phyloP scores from a whole-genome alignment of 1,140 invertebrate species.

The Drosophila subobscura region DNA sequence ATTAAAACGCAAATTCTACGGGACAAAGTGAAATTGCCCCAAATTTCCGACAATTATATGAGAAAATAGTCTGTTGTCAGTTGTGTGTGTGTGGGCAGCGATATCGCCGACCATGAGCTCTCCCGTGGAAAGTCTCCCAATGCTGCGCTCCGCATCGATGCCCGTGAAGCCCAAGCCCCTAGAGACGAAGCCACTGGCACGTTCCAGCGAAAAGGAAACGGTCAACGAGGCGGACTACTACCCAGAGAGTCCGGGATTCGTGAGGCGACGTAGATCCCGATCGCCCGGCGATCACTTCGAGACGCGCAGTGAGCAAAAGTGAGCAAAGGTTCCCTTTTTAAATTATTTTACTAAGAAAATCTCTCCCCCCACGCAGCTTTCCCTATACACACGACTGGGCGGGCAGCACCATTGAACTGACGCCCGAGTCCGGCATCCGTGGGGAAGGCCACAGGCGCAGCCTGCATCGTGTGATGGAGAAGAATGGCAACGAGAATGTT shows the following conservation, averaged over 20 bases:
- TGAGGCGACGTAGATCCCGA: slow-evolving; percentile 57
- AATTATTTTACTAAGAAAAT: neutral
- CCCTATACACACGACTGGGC: slow-evolving; percentile 73
- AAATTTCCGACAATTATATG: slow-evolving; percentile 63
- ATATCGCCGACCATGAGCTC: slow-evolving; percentile 5
- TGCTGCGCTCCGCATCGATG: slow-evolving; percentile 79
- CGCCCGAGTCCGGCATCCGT: slow-evolving; percentile 36
- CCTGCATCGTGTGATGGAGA: slow-evolving; percentile 76
- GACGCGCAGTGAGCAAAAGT: slow-evolving; percentile 78
- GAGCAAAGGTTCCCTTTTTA: slow-evolving; percentile 13
- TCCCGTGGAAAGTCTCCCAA: slow-evolving; percentile 37
- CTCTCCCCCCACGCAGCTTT: slow-evolving; percentile 36
- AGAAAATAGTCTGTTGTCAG: slow-evolving; percentile 30
- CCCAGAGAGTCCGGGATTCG: slow-evolving; percentile 71
- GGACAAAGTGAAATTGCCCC: slow-evolving; percentile 67
- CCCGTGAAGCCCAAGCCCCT: slow-evolving; percentile 75
- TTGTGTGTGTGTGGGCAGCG: slow-evolving; percentile 48
- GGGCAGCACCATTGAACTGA: slow-evolving; percentile 78
- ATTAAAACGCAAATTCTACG: slow-evolving; percentile 78
- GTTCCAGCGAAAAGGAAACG: slow-evolving; percentile 75
- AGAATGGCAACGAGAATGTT: slow-evolving; percentile 79
- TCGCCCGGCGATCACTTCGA: slow-evolving; percentile 53
- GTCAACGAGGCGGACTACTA: slow-evolving; percentile 75
- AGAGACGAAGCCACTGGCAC: slow-evolving; percentile 62
- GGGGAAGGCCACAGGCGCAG: slow-evolving; percentile 50